Percentiles rank a stretch among this genome's conserved stretches.
Evolutionary conservation across 2,888 invertebrate species (phyloP).

Genomic region (Ornithoptera alexandrae): DNA sequence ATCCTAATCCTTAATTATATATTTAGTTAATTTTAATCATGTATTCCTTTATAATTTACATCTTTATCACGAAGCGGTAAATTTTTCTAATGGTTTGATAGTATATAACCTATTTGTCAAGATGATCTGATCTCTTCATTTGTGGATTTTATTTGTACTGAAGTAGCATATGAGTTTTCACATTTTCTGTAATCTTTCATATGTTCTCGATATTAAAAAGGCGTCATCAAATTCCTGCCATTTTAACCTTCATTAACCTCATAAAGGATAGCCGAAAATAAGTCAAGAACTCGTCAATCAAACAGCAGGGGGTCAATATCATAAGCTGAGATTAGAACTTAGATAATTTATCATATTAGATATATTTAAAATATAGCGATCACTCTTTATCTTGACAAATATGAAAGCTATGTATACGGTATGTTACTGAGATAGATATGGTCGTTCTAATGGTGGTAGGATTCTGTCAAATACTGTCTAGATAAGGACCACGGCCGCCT

Average conservation of each 20-base stretch:
- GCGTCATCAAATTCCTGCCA: not conserved
- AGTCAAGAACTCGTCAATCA: slow-evolving; percentile 16
- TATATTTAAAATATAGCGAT: not conserved
- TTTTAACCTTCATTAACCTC: not conserved
- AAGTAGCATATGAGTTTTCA: not conserved
- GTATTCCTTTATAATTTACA: too few species aligned
- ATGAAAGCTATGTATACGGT: too few species aligned
- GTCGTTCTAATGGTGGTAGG: too few species aligned
- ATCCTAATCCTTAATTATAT: too few species aligned
- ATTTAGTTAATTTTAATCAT: too few species aligned
- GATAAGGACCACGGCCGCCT: too few species aligned
- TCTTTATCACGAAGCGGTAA: too few species aligned
- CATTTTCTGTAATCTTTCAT: not conserved
- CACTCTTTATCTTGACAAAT: too few species aligned
- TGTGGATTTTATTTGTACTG: not conserved
- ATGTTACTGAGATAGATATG: too few species aligned
- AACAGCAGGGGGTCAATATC: slow-evolving; percentile 10
- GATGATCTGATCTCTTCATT: not conserved
- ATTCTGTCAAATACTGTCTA: too few species aligned
- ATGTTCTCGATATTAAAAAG: not conserved
- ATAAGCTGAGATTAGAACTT: not conserved
- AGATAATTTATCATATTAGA: not conserved
- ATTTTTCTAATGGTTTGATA: too few species aligned
- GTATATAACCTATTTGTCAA: slow-evolving; percentile 1
- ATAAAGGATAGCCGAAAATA: slow-evolving; percentile 1